Evolutionary conservation across 2,113 vertebrate species (phyloP).

Genomic region (Phaethon lepturus): DNA sequence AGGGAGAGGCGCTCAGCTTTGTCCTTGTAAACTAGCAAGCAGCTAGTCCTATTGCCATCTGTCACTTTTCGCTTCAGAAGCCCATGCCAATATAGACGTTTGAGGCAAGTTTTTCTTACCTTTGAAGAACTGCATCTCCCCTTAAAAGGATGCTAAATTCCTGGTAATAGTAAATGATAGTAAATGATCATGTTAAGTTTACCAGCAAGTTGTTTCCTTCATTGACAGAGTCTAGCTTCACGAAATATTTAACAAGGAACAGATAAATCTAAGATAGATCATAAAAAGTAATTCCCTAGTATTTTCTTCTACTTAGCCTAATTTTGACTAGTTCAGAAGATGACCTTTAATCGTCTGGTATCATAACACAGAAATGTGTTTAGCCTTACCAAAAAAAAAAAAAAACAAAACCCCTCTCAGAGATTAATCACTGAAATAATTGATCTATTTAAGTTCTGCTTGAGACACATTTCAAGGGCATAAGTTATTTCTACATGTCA

Average conservation of each 20-base stretch:
- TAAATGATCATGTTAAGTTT: neutral
- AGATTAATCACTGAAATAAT: slow-evolving; percentile 62
- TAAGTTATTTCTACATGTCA: slow-evolving; percentile 54
- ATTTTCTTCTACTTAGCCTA: slow-evolving; percentile 3
- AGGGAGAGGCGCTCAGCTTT: neutral
- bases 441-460: slow-evolving; percentile 56
- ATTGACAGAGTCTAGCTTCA: neutral
- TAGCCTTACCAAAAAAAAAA: slow-evolving; percentile 2
- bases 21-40: neutral
- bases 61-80: neutral
- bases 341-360: slow-evolving; percentile 15
- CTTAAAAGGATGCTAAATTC: neutral
- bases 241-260: neutral
- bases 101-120: neutral
- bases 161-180: neutral
- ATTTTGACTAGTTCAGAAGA: slow-evolving; percentile 20
- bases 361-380: slow-evolving; percentile 44
- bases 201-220: neutral
- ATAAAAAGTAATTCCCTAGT: neutral
- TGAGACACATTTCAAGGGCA: slow-evolving; percentile 54
- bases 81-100: neutral
- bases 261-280: neutral
- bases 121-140: neutral
- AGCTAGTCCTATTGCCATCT: neutral
- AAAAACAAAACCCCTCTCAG: neutral